These are phyloP conservation scores for Lobophora halterata DNA, from an alignment of 2,888 invertebrate genomes.

Conservation along the genomic window DNA sequence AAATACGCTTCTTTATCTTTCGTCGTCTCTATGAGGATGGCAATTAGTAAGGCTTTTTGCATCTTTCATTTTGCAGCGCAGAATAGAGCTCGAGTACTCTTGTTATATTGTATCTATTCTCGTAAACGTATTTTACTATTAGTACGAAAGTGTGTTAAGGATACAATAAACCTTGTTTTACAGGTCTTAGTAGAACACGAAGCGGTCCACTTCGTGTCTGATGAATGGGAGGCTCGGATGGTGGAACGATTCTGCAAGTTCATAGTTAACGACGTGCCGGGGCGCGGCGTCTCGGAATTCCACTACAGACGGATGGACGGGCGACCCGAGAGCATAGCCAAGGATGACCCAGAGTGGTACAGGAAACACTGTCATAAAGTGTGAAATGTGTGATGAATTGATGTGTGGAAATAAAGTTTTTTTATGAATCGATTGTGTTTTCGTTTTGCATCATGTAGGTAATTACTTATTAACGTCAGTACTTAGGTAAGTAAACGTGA, in stretches of 20 bases:
- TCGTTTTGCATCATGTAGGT: no score
- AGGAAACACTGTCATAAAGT: conserved; percentile 68
- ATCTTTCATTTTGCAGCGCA: no score
- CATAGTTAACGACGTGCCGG: conserved; percentile 82
- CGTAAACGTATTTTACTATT: no score
- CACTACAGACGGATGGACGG: conserved; percentile 80
- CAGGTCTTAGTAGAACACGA: conserved; percentile 82
- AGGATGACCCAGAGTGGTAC: conserved; percentile 81
- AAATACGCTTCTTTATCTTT: no score
- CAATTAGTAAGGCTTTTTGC: no score
- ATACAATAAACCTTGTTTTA: neutral
- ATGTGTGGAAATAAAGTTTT: conserved; percentile 28
- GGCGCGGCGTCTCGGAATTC: conserved; percentile 87
- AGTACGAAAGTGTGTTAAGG: no score
- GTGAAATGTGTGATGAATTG: no score
- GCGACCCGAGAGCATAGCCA: conserved; percentile 66
- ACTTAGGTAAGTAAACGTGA: no score
- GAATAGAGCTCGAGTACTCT: no score
- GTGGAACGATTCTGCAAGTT: conserved; percentile 82
- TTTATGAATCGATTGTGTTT: neutral
- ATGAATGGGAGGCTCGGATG: conserved; percentile 85
- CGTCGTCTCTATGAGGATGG: no score
- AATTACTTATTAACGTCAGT: no score
- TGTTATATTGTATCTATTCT: no score
- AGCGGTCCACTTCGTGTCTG: conserved; percentile 83